Evolutionary conservation across 2,888 invertebrate species (phyloP), one percentile per base, ranked within the genome.

Genomic region (Drosophila anomalata): DNA sequence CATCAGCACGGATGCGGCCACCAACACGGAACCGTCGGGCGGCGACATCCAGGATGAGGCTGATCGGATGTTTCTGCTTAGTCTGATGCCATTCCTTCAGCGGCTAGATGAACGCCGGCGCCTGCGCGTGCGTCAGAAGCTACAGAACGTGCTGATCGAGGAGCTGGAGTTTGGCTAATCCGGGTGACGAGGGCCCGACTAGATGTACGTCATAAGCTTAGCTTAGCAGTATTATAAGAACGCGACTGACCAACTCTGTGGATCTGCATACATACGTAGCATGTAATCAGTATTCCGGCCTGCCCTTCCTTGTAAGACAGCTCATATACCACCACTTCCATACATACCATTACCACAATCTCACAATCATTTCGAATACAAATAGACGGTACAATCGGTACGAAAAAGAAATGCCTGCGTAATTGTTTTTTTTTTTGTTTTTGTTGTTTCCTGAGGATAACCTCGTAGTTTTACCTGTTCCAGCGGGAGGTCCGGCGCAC

Each of bases 91-190:
- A 12, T 89, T 89, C 52, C 70, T 89, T n/a, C 78, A 88, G 58
- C 77, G 85, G 5, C 63, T 89, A 29, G 86, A 89, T 17, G 86
- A 79, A 36, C 77, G 86, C 2, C 80, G 89, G 5, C 89, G 90
- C 53, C 60, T 89, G 33, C 78, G 79, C 14, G 89, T 90, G 44
- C 82, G 89, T 2, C 89, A 89, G 52, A 89, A 89, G 22, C 69
- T 89, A 6, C 90, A 89, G 71, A 89, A 83, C 61, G 90, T 90
- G 39, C 68, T 89, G 3, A 84, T 89, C 24, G 88, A 90, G 42
- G 89, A 82, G 24, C 44, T 82, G 55, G 82, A 89, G 65, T 86
- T 89, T 47, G 84, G 86, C 59, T 88, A 53, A 87, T 46, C 47
- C 22, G n/a, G 14, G 7, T 36, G 36, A 36, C 36, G 36, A n/a